A percentile compares a stretch with the other conserved stretches of the same genome.
Conservation (phyloP, 2,797 vertebrate species). For the Typhlichthys subterraneus region DNA sequence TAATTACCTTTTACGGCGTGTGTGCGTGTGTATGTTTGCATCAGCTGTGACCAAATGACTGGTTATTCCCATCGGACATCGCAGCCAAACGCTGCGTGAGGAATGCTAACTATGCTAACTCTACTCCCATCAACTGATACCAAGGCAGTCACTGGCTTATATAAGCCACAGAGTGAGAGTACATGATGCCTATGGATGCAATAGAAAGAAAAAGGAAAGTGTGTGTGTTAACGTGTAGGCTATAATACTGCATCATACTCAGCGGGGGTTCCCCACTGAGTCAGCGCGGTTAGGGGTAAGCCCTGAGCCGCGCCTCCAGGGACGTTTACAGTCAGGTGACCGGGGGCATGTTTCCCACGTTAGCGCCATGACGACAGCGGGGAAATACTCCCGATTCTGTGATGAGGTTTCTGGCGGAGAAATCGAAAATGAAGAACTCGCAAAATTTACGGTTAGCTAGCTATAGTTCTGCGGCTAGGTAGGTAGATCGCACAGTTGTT, state of each 20-base stretch:
- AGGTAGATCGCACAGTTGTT: slow-evolving; percentile 1
- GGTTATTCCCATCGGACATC: slow-evolving; percentile 43
- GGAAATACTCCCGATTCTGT: slow-evolving; percentile 51
- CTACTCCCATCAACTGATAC: no score
- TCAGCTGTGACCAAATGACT: slow-evolving; percentile 49
- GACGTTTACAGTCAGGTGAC: slow-evolving; percentile 59
- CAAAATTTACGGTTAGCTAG: no score
- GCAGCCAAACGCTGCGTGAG: neutral
- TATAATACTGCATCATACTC: slow-evolving; percentile 4
- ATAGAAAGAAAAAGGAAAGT: slow-evolving; percentile 9
- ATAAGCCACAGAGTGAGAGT: no score
- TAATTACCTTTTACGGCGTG: slow-evolving; percentile 56
- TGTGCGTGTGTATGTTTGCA: slow-evolving; percentile 42
- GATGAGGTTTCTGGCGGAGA: slow-evolving; percentile 39
- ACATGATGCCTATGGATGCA: slow-evolving; percentile 33
- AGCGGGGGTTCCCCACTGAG: slow-evolving; percentile 47
- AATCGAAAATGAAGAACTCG: neutral
- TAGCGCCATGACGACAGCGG: slow-evolving; percentile 26
- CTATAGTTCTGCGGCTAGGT: no score
- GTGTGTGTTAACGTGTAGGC: neutral
- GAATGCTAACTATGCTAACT: no score
- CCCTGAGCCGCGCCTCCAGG: slow-evolving; percentile 45
- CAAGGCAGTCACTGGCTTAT: no score
- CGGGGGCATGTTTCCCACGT: slow-evolving; percentile 38
- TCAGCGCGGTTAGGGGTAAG: slow-evolving; percentile 57